phyloP scores from a whole-genome alignment of 2,888 invertebrate genomes.

The Tachina fera region DNA sequence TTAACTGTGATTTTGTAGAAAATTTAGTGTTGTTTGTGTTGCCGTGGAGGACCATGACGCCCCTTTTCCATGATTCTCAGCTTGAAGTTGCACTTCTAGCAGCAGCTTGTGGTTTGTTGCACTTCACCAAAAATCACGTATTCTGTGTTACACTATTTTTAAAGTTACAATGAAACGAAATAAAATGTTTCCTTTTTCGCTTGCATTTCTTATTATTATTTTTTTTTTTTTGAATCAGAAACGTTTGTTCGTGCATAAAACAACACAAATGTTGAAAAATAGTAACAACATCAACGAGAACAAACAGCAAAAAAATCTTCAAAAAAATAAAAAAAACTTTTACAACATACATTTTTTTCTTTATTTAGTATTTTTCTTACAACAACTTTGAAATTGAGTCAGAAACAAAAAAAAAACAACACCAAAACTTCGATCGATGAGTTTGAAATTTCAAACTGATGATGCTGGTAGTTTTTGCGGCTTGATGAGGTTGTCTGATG shows the following conservation, averaged over 20 bases:
- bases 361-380: constrained; percentile 35
- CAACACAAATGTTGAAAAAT: constrained; percentile 60
- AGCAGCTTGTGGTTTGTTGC: constrained; percentile 53
- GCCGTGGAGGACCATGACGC: constrained; percentile 60
- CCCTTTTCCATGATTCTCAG: constrained; percentile 63
- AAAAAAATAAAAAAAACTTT: constrained; percentile 10
- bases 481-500: constrained; percentile 60
- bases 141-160: constrained; percentile 83
- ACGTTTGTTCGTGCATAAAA: constrained; percentile 72
- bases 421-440: constrained; percentile 64
- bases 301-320: not conserved
- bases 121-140: constrained; percentile 79
- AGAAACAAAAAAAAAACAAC: constrained; percentile 35
- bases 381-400: not conserved
- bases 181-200: constrained; percentile 7
- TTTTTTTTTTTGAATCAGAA: constrained; percentile 57
- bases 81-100: constrained; percentile 42
- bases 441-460: constrained; percentile 61
- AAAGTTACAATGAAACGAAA: constrained; percentile 69
- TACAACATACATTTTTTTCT: constrained; percentile 34
- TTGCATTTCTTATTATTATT: constrained; percentile 11
- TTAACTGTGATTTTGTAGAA: constrained; percentile 37
- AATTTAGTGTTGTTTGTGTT: constrained; percentile 27
- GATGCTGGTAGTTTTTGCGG: constrained; percentile 56
- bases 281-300: constrained; percentile 65